Percentiles rank a stretch among this genome's conserved stretches.
Conservation (phyloP, 2,797 vertebrate species). For the Eulemur coronatus region DNA sequence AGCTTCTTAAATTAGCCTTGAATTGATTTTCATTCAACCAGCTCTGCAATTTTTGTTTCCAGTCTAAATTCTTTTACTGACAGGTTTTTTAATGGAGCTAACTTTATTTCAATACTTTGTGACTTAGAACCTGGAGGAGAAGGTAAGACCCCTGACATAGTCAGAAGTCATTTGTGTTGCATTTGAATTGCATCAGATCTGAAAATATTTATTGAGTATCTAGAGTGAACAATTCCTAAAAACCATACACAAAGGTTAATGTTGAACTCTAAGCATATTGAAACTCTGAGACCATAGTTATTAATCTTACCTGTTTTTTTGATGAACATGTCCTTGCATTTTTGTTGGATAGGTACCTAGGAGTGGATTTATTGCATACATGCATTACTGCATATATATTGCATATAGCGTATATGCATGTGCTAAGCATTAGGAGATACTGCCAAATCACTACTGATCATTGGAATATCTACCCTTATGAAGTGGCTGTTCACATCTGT, state of each 20-base stretch:
- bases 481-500: neutral
- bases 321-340: neutral
- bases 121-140: neutral
- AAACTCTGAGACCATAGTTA: neutral
- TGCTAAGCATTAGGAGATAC: neutral
- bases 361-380: neutral
- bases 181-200: neutral
- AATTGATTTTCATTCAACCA: conserved; percentile 78
- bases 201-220: neutral
- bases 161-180: neutral
- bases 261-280: neutral
- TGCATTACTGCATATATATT: no score
- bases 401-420: neutral
- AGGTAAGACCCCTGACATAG: neutral
- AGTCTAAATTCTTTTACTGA: conserved; percentile 68
- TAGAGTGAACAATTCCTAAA: neutral
- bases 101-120: conserved; percentile 32
- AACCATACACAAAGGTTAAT: neutral
- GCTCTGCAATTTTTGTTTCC: conserved; percentile 76
- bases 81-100: conserved; percentile 52
- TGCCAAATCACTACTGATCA: neutral
- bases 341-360: neutral
- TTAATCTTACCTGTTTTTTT: neutral
- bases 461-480: neutral
- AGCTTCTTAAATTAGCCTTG: conserved; percentile 78